A percentile compares a stretch with the other conserved stretches of the same genome.
These are phyloP conservation scores for Pherbina coryleti DNA, from an alignment of 2,888 invertebrate species.

Conservation along the genomic window DNA sequence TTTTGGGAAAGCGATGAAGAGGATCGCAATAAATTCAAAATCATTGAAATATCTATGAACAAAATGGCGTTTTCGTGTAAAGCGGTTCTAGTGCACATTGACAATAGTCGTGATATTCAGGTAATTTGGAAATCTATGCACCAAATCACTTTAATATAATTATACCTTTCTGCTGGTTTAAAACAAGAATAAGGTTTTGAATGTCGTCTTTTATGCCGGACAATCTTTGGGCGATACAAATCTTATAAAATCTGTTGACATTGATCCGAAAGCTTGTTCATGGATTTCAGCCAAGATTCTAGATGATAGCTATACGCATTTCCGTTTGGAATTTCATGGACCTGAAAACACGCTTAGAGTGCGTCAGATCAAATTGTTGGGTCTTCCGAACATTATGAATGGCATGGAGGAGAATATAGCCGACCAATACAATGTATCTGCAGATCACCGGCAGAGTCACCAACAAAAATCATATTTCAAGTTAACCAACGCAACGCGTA, in stretches of 20 bases:
- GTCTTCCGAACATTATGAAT: conserved; percentile 70
- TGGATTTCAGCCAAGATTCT: conserved; percentile 91
- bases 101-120: conserved; percentile 92
- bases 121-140: conserved; percentile 70
- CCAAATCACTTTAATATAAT: not conserved
- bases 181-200: conserved; percentile 86
- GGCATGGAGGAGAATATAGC: conserved; percentile 47
- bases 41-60: conserved; percentile 79
- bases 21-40: conserved; percentile 92
- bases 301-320: conserved; percentile 73
- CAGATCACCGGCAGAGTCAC: conserved; percentile 43
- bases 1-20: conserved; percentile 99
- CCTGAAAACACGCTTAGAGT: conserved; percentile 91
- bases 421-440: conserved; percentile 31
- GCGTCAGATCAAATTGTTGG: conserved; percentile 82
- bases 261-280: conserved; percentile 86
- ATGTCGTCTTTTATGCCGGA: conserved; percentile 87
- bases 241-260: conserved; percentile 85
- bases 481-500: conserved; percentile 67
- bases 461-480: conserved; percentile 60
- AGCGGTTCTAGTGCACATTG: conserved; percentile 87
- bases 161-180: conserved; percentile 56
- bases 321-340: conserved; percentile 90
- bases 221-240: conserved; percentile 84
- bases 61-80: conserved; percentile 70